Conservation (phyloP, 2,888 invertebrate genomes). For the Gryllus longicercus region DNA sequence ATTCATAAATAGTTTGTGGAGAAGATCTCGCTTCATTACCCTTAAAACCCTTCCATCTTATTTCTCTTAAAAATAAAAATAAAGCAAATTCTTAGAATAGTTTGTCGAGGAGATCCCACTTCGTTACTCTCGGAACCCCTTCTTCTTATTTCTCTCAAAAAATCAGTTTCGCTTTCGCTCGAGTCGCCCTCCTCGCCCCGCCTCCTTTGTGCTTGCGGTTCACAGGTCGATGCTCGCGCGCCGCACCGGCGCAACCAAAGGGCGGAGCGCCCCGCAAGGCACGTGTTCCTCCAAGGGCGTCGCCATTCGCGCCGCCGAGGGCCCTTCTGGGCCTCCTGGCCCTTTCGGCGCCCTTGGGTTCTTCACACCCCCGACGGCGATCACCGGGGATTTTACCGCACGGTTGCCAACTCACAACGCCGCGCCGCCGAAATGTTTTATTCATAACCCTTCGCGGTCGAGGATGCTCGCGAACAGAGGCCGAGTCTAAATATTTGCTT, state of each 20-base stretch:
- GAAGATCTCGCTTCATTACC: no score
- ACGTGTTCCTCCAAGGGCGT: not conserved
- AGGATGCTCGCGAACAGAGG: not conserved
- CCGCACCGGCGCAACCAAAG: not conserved
- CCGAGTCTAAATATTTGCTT: conserved; percentile 11
- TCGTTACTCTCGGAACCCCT: no score
- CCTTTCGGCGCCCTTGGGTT: not conserved
- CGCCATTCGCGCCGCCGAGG: not conserved
- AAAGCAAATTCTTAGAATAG: no score
- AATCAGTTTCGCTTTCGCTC: no score
- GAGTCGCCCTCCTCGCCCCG: no score
- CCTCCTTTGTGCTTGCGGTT: no score
- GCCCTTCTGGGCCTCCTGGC: not conserved
- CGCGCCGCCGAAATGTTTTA: not conserved
- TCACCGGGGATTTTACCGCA: not conserved
- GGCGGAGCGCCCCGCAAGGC: not conserved
- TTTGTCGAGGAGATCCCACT: no score
- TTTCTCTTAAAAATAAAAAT: no score
- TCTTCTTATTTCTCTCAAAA: no score
- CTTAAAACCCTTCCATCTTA: no score
- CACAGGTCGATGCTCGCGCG: no score
- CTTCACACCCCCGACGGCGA: not conserved
- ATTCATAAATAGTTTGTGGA: no score
- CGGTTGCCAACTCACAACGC: not conserved
- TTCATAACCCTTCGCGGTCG: not conserved